Evolutionary conservation across 2,113 vertebrate species (phyloP), one percentile per base, ranked within the genome.

Genomic region (Archilochus colubris): DNA sequence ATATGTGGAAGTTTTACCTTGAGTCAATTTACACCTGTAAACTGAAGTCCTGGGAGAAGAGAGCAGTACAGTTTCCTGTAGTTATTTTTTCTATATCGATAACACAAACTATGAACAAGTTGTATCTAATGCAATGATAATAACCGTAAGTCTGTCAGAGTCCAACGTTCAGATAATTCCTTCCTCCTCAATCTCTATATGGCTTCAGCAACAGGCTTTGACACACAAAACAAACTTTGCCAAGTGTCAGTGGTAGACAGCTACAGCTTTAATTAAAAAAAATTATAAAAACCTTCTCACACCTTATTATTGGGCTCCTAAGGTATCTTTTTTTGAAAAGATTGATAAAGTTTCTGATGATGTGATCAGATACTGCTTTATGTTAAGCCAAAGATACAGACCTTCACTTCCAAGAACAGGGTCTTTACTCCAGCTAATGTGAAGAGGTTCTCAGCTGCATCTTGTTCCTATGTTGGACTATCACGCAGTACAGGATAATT

Each of bases 401-500:
- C 4, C 21, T 48, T 64, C 14, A 19, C 25, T 38, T 53, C 44
- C 3, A 5, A 63, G 23, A 7, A 27, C 6, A 72, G 33, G 9
- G 12, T 64, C 68, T 9, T 0, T 0, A 63, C 13, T 15, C 4
- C 33, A 75, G 4, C 22, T n/a, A 7, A 18, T 2, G 5, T 12
- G 21, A 36, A 54, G 31, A 48, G 31, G 7, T 22, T 53, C 38
- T 48, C 23, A 78, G 1, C 7, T 14, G 18, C 21, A 3, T 8
- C 6, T 3, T 51, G 9, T 43, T 89, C 36, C 30, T 50, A 1
- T 10, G 2, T 8, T 21, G 27, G 38, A n/a, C 7, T 25, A 61
- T 28, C 1, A 2, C 17, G 18, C 1, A 25, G 31, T 48, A 58
- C 33, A 59, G 10, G 7, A 18, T n/a, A 69, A 66, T 50, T 40